These are phyloP conservation scores for Clarias platycephalus DNA, from an alignment of 2,797 vertebrate genomes.

Conservation along the genomic window DNA sequence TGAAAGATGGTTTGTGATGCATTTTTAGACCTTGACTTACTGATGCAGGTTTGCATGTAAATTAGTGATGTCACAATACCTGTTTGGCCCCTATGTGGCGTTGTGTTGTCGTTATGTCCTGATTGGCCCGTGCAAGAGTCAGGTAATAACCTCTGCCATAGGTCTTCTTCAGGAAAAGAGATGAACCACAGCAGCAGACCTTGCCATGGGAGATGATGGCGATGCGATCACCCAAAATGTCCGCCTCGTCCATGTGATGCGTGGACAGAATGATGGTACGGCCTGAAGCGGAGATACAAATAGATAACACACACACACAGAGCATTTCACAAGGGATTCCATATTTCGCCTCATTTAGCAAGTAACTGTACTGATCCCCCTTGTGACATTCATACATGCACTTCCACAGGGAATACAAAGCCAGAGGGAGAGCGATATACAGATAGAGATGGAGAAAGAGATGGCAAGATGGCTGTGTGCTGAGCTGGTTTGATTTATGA, in stretches of 20 bases:
- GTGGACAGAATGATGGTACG: conserved; percentile 96
- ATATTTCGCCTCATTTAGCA: conserved; percentile 38
- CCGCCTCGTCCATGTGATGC: conserved; percentile 98
- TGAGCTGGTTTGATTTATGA: conserved; percentile 69
- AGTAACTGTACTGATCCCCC: conserved; percentile 27
- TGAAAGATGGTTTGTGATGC: neutral
- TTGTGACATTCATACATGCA: conserved; percentile 42
- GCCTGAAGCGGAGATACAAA: conserved; percentile 67
- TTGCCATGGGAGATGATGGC: conserved; percentile 95
- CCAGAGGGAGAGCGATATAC: conserved; percentile 22
- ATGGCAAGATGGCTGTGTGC: conserved; percentile 20
- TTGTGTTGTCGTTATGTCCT: conserved; percentile 60
- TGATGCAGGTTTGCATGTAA: neutral
- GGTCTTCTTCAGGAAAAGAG: conserved; percentile 92
- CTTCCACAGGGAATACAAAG: conserved; percentile 31
- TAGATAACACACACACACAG: neutral
- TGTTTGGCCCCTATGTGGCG: conserved; percentile 44
- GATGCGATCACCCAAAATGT: conserved; percentile 92
- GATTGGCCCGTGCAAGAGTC: conserved; percentile 84
- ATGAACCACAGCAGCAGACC: conserved; percentile 91
- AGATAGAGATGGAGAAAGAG: conserved; percentile 19
- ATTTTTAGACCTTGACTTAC: neutral
- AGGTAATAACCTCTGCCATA: conserved; percentile 97
- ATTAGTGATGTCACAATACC: neutral
- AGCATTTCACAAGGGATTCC: conserved; percentile 24